Evolutionary conservation across 2,113 vertebrate species (phyloP), one percentile per base, ranked within the genome.

Genomic region (Vireo altiloquus): DNA sequence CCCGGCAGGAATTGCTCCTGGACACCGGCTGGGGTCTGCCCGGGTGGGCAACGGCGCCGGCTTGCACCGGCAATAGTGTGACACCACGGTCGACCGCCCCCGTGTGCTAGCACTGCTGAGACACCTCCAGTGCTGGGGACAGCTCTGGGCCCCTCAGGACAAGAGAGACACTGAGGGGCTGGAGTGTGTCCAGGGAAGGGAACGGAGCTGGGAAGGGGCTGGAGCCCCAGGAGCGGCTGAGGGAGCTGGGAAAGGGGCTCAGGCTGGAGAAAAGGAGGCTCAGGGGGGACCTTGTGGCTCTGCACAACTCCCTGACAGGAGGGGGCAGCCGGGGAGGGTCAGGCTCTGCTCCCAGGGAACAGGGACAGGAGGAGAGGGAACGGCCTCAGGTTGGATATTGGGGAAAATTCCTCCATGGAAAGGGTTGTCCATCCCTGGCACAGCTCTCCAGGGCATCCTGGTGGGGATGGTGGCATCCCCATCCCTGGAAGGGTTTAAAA

Each of bases 371-470:
- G 5, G 2, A 63, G n/a, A 40, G 5, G 54, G 1, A 47, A 2
- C 2, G 2, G 49, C n/a, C n/a, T 1, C 49, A 15, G 14, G 3
- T 9, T 12, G 56, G 17, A 49, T 25, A 42, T 5, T 3, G 4
- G 11, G 8, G 6, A 12, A 25, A 42, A 56, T 18, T 18, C 2
- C 11, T 10, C 1, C 3, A 4, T 6, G 1, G 17, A 35, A 42
- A 31, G 16, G 2, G 11, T 0, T 42, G 25, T 64, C 17, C 24
- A 35, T 1, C 16, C 20, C 10, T 63, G 40, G 8, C 35, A 21
- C 2, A 63, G 16, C 42, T 71, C 35, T 25, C 25, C 30, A 8
- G 15, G 24, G 13, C n/a, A 42, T 42, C 40, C 40, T 14, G 40
- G 40, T 42, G 40, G 40, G 40, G 54, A 6, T 17, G n/a, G 0